Base-by-base conservation (phyloP, 2,797 vertebrate genomes). In the Melanotaenia parkinsoni region DNA sequence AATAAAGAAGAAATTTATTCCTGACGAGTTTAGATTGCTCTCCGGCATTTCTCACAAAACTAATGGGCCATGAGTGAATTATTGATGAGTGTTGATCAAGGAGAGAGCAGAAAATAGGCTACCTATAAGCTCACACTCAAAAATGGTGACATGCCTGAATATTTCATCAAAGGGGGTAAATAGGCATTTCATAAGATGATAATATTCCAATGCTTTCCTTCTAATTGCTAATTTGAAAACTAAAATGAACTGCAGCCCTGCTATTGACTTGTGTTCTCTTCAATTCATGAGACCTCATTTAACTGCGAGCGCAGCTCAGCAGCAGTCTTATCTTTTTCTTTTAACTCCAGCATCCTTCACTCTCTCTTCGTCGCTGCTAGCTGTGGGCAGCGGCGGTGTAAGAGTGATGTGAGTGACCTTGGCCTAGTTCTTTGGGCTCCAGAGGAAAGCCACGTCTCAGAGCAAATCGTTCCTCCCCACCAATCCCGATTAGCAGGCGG, bases 81-180 rank as follows among this genome's bases (percentile, higher is more conserved):
- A 92, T 92, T 89, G 83, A 92, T 91, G 86, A 88, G 74, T 83
- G 86, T 86, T 91, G 89, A 93, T 92, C 85, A 89, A 87, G 88
- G 83, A 80, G 72, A 78, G 61, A 80, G 83, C 74, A 53, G 72
- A 84, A 90, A 89, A 92, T 84, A 82, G 88, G 86, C 83, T 90
- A 87, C 83, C 83, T 86, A 79, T 80, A 64, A 63, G 78, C 80
- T 81, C 72, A 78, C 77, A 28, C 73, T 67, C 80, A 60, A 68
- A 72, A 69, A 67, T 61, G 16, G 81, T 63, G 85, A 82, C 82
- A 79, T 45, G 79, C 74, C 47, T 82, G 83, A 88, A 88, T 89
- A 84, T 90, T 89, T 89, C 60, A 90, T 92, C 86, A 90, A 86
- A 91, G 71, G 61, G 58, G 14, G 59, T 80, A 84, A 88, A 89